Base-by-base conservation (phyloP, 2,888 invertebrate species). In the Sympetrum striolatum region DNA sequence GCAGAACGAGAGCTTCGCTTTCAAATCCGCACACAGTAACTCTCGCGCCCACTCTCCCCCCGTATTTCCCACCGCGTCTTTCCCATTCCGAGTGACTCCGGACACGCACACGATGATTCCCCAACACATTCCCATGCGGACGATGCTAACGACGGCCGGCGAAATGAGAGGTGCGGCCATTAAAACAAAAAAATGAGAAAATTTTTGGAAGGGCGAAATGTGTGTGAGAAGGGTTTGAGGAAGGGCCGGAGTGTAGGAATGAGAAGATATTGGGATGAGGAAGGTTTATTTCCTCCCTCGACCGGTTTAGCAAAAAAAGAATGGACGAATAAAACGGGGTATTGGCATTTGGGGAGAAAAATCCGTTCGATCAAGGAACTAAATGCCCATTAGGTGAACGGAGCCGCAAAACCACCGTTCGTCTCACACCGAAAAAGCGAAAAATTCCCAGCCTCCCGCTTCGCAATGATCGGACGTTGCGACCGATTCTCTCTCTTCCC, bases 371-470 rank as follows among this genome's bases (percentile, higher is more conserved):
- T 35, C 86, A 86, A 86, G 86, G 35, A 58, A 37, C 86, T 86
- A 86, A 86, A 86, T 64, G 86, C 86, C 86, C 86, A 86, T 86
- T 86, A 86, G 86, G 86, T 31, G 64, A 60, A 60, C 37, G 60
- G n/a, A 22, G 58, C 60, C 35, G 37, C 37, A 86, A 64, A 86
- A 86, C 86, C 86, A 37, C 60, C 31, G 48, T 2, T 44, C 81
- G 31, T 15, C 60, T 86, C 86, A 60, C 60, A 60, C 60, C 60
- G 14, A 22, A 58, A 31, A 60, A 86, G 37, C 31, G 73, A 73
- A 73, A 31, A 73, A 31, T 73, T 15, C 73, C 5, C 15, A 18
- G 22, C 18, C 60, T 60, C n/a, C 22, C 64, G 3, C 31, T 25
- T 12, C 25, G 1, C 25, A 53, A 53, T 53, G 18, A 53, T 53